These are phyloP conservation scores for Emmelina monodactyla DNA, from an alignment of 2,888 invertebrate genomes.

Conservation along the genomic window DNA sequence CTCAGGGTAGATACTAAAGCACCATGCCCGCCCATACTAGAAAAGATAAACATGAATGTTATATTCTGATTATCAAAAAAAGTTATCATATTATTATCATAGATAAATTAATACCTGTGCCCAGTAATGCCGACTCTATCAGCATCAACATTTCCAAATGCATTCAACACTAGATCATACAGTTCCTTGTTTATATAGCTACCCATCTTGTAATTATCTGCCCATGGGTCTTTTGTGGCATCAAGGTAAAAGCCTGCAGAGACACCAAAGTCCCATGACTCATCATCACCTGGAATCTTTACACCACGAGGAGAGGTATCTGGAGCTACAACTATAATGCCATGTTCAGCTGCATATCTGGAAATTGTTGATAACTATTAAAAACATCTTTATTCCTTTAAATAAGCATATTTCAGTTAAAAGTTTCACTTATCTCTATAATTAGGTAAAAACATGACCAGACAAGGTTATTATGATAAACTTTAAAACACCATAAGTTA, in stretches of 20 bases:
- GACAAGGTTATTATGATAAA: no score
- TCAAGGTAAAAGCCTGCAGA: conserved; percentile 97
- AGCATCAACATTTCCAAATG: conserved; percentile 68
- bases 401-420: no score
- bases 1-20: conserved; percentile 89
- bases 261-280: conserved; percentile 92
- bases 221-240: conserved; percentile 92
- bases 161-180: conserved; percentile 73
- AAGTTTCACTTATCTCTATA: no score
- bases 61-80: conserved; percentile 1
- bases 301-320: conserved; percentile 95
- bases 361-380: no score
- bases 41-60: no score
- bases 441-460: no score
- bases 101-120: conserved; percentile 66
- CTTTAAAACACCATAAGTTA: no score
- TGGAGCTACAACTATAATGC: conserved; percentile 88
- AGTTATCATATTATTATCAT: conserved; percentile 3
- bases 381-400: no score
- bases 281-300: conserved; percentile 90
- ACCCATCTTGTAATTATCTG: conserved; percentile 92
- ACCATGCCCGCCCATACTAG: conserved; percentile 98
- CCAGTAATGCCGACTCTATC: conserved; percentile 80
- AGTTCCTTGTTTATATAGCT: conserved; percentile 92
- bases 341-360: conserved; percentile 83